Evolutionary conservation across 2,113 vertebrate genomes (phyloP), one percentile per base, ranked within the genome.

Genomic region (Melanerpes formicivorus): DNA sequence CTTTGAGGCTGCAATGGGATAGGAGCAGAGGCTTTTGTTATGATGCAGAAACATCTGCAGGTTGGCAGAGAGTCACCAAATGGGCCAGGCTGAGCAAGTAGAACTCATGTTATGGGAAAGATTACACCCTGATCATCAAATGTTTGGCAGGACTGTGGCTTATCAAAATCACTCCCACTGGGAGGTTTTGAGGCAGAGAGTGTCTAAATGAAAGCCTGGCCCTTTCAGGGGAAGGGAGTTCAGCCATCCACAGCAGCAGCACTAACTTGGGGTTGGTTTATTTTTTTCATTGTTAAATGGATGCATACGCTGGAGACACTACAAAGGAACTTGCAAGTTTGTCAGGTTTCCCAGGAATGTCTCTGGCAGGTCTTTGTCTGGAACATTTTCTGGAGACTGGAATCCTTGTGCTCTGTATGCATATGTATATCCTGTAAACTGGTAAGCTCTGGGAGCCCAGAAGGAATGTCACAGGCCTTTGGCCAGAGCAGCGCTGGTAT

Each of bases 331-430:
- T 74, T 96, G 73, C 71, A 67, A 93, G 69, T 97, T 97, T 97
- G 83, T 97, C 95, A 96, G 95, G 92, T 96, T 97, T 97, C 95
- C 96, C 94, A 96, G 87, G 94, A 97, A 95, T 96, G 94, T 96
- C 95, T 97, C 94, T 96, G 96, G 95, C 90, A 97, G 91, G 84
- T 96, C 95, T 95, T 97, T 93, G 95, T 92, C 93, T 97, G 96
- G 95, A 97, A 96, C 73, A 5, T 94, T 93, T 96, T 96, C 86
- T 93, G 52, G 88, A 95, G 90, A 95, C 86, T 80, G 90, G 81
- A 97, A 91, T 66, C 34, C 80, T 94, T 80, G 65, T 65, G 44
- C 65, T 92, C 59, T 93, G 37, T 96, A 76, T 97, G 87, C 94
- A 76, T 94, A 80, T 93, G 81, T 91, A 88, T 95, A 73, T 97